A percentile compares a stretch with the other conserved stretches of the same genome.
Conservation (phyloP, 2,888 invertebrate genomes). For the Metopia argyrocephala region DNA sequence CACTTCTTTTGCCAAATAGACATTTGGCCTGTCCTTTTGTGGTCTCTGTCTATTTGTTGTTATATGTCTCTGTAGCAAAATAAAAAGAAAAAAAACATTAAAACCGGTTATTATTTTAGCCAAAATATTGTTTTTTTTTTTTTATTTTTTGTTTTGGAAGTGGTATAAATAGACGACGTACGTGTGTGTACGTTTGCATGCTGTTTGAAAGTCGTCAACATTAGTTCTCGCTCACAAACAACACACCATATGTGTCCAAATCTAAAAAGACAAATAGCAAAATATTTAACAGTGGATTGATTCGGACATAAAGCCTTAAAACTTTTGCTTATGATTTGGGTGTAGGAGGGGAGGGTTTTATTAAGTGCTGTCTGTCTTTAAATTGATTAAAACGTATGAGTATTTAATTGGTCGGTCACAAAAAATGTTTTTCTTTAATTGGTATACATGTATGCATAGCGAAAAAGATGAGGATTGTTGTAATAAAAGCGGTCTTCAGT, state of each 20-base stretch:
- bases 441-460: too few relatives aligned
- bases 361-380: too few relatives aligned
- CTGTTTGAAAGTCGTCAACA: constrained; percentile 42
- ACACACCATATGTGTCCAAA: constrained; percentile 38
- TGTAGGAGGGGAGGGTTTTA: too few relatives aligned
- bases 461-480: too few relatives aligned
- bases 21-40: constrained; percentile 16
- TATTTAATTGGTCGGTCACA: too few relatives aligned
- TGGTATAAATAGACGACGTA: constrained; percentile 12
- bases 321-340: too few relatives aligned
- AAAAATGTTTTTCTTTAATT: too few relatives aligned
- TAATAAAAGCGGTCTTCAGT: too few relatives aligned
- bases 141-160: neutral
- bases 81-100: neutral
- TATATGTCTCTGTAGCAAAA: constrained; percentile 33
- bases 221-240: constrained; percentile 2
- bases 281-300: neutral
- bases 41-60: constrained; percentile 2
- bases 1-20: constrained; percentile 21
- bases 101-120: constrained; percentile 47
- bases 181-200: constrained; percentile 12
- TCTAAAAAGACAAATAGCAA: constrained; percentile 49
- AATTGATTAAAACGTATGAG: too few relatives aligned
- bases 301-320: too few relatives aligned
- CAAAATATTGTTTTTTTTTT: constrained; percentile 24